A percentile compares a stretch with the other conserved stretches of the same genome.
Conservation (phyloP, 2,797 vertebrate species). For the Orestias chungarensis region DNA sequence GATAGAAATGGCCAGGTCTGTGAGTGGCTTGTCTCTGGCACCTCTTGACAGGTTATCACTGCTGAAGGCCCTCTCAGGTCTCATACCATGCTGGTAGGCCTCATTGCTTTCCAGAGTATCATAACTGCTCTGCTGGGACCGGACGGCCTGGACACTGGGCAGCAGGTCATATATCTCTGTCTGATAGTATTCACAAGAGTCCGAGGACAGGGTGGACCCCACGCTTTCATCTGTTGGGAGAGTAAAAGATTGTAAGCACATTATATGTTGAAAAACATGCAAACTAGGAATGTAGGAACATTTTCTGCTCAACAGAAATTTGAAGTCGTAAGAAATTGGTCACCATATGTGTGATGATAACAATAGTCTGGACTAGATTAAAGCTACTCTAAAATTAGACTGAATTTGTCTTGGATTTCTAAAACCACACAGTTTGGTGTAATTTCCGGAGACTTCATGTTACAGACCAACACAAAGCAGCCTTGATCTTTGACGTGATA, state of each 20-base stretch:
- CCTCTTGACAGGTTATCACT: conserved; percentile 20
- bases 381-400: not conserved
- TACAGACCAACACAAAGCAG: too few relatives aligned
- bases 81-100: conserved; percentile 1
- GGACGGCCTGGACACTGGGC: conserved; percentile 66
- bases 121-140: conserved; percentile 23
- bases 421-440: not conserved
- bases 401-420: not conserved
- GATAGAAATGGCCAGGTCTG: conserved; percentile 63
- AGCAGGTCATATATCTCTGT: conserved; percentile 71
- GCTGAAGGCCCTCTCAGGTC: not conserved
- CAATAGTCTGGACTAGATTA: not conserved
- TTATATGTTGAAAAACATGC: not conserved
- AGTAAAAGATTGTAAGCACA: conserved; percentile 2
- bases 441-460: not conserved
- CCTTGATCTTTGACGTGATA: too few relatives aligned
- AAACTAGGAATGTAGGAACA: not conserved
- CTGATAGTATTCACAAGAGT: conserved; percentile 72
- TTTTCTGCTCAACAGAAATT: too few relatives aligned
- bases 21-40: conserved; percentile 62
- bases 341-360: not conserved
- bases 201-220: conserved; percentile 53
- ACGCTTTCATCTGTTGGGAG: conserved; percentile 62
- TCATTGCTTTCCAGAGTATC: not conserved
- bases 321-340: not conserved